Conservation (phyloP, 1,140 invertebrate species). For the Brachionus rotundiformis region DNA sequence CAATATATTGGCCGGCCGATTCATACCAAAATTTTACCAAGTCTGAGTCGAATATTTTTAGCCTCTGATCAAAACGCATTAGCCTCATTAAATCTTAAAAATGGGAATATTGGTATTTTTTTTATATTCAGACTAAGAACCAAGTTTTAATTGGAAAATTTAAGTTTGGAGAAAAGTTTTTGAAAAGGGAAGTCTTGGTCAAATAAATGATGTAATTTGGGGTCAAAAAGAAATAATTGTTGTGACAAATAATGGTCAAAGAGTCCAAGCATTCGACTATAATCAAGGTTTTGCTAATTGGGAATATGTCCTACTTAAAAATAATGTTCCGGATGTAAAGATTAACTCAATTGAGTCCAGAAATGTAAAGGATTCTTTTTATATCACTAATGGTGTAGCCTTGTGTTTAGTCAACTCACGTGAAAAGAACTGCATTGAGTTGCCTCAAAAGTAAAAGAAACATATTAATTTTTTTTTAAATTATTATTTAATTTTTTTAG, state of each 20-base stretch:
- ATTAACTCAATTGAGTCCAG: neutral
- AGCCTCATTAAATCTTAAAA: slow-evolving; percentile 23
- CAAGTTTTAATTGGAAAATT: neutral
- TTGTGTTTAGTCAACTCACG: neutral
- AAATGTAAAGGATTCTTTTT: neutral
- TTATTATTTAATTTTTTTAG: neutral
- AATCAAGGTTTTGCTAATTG: slow-evolving; percentile 32
- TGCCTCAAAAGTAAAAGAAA: slow-evolving; percentile 19
- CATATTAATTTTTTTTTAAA: neutral
- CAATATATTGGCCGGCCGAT: slow-evolving; percentile 37
- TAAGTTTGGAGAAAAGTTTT: slow-evolving; percentile 49
- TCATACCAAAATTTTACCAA: slow-evolving; percentile 4
- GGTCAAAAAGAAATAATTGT: slow-evolving; percentile 11
- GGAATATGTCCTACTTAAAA: slow-evolving; percentile 22
- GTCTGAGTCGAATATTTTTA: neutral
- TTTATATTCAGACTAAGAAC: neutral
- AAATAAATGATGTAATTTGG: slow-evolving; percentile 30
- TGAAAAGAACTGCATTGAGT: slow-evolving; percentile 41
- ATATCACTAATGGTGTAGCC: neutral
- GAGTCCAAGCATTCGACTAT: slow-evolving; percentile 32
- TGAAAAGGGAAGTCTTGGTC: neutral
- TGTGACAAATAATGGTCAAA: slow-evolving; percentile 1
- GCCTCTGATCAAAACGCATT: slow-evolving; percentile 33
- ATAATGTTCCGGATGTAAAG: neutral
- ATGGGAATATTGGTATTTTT: slow-evolving; percentile 37